Evolutionary conservation across 1,140 invertebrate species (phyloP).

Genomic region (Diuraphis noxia): DNA sequence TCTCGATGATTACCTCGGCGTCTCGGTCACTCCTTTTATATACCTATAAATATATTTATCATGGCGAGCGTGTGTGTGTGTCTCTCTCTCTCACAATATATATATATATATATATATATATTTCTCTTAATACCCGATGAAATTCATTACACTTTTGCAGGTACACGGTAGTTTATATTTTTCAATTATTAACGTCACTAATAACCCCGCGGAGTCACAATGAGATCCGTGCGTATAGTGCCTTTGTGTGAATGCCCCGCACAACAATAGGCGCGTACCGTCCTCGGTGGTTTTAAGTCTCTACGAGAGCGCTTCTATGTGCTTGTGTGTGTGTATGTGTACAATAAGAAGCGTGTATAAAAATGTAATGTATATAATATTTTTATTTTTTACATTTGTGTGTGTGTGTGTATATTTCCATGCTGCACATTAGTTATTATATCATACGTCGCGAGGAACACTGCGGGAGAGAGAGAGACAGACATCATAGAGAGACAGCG

Average conservation of each 20-base stretch:
- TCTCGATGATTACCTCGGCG: background rate
- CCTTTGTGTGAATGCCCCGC: constrained; percentile 37
- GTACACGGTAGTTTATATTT: constrained; percentile 15
- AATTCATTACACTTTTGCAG: constrained; percentile 47
- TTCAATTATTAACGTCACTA: constrained; percentile 46
- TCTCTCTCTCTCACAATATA: background rate
- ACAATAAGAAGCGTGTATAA: constrained; percentile 24
- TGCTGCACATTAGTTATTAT: constrained; percentile 26
- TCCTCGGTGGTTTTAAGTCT: background rate
- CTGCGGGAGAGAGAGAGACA: too few species aligned
- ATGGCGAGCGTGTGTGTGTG: background rate
- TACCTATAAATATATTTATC: too few species aligned
- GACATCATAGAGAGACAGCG: background rate
- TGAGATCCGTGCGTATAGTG: background rate
- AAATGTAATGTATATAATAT: background rate
- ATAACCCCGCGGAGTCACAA: constrained; percentile 50
- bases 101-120: background rate
- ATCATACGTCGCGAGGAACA: background rate
- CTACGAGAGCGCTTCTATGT: background rate
- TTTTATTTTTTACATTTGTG: background rate
- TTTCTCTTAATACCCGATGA: background rate
- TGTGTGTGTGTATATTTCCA: background rate
- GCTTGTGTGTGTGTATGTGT: background rate
- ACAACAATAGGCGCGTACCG: constrained; percentile 43
- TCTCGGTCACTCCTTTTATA: background rate